Evolutionary conservation across 1,140 invertebrate genomes (phyloP).

Genomic region (Penaeus chinensis): DNA sequence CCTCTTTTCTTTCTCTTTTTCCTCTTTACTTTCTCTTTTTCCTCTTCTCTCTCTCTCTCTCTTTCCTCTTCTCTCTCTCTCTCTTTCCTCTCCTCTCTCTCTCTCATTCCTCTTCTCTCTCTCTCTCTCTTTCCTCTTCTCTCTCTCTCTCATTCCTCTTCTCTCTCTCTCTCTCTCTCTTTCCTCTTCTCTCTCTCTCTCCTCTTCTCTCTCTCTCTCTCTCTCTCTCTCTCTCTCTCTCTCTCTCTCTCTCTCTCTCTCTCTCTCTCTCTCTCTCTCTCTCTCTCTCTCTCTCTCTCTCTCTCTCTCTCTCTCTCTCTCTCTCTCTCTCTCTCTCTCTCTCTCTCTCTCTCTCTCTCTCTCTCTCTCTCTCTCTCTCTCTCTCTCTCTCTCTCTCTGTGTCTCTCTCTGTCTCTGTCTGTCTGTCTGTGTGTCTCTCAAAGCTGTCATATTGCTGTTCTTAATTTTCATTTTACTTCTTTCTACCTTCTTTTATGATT

Average conservation of each 20-base stretch:
- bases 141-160: background rate
- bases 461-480: too few species aligned
- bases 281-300: conserved; percentile 3
- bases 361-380: too few species aligned
- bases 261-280: background rate
- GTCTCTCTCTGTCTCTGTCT: too few species aligned
- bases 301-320: background rate
- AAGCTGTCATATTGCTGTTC: too few species aligned
- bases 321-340: background rate
- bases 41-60: too few species aligned
- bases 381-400: too few species aligned
- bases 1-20: too few species aligned
- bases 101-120: background rate
- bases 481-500: too few species aligned
- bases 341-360: too few species aligned
- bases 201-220: background rate
- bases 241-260: background rate
- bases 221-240: background rate
- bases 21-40: too few species aligned
- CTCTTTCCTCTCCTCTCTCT: background rate
- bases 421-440: too few species aligned
- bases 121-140: background rate
- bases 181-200: background rate
- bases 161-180: background rate
- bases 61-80: background rate